Evolutionary conservation across 2,888 invertebrate species (phyloP), one percentile per base, ranked within the genome.

Genomic region (Synanthedon tipuliformis): DNA sequence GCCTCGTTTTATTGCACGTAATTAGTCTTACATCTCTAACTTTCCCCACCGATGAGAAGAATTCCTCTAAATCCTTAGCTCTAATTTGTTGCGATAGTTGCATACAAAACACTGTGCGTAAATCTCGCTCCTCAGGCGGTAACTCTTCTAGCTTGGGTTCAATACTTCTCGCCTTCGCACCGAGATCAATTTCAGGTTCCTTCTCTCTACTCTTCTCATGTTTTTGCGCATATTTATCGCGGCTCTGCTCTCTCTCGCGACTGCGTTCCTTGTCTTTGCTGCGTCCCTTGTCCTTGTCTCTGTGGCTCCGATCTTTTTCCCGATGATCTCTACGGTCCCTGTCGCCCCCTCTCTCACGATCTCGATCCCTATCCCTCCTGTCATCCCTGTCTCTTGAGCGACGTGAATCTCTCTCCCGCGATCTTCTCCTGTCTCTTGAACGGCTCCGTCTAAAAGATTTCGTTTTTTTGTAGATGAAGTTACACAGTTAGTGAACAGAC

Each of bases 71-170:
- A 80, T 99, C 99, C 61, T 97, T 92, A 53, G 95, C 97, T 64
- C 96, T 91, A 69, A 97, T 98, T 64, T 95, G 91, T 70, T 98
- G 96, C 54, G 98, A 96, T 54, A 99, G 85, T 85, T 99, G 99
- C 96, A 99, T 98, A 74, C 98, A 98, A 79, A 99, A 99, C 4
- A 99, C 96, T 50, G 99, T 99, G 41, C 99, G 91, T n/a, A 97
- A 94, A 89, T 99, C 99, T 57, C 99, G 89, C 81, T 99, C 99
- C 81, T 99, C 99, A 0, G 98, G 96, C 50, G 97, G 95, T 54
- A 99, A 80, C 65, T 95, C 95, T 49, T 92, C 91, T 40, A 92
- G 89, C 60, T 90, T 89, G 48, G 87, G 84, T 56, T 90, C 89
- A 51, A 89, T 70, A 12, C 89, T 89, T 68, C 89, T 88, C 5